Conservation (phyloP, 2,888 invertebrate species). For the Cephus pulcher region DNA sequence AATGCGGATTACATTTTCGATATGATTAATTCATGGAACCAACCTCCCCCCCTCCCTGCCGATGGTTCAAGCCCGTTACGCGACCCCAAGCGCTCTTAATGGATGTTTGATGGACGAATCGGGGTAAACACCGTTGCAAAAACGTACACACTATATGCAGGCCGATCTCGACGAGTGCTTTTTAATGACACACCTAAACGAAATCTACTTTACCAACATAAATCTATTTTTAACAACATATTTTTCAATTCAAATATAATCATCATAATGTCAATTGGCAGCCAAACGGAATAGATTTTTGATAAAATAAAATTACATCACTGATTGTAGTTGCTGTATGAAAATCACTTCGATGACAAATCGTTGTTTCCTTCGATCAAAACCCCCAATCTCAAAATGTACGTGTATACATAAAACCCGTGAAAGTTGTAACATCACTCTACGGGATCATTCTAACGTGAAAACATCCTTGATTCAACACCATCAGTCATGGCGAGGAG, state of each 20-base stretch:
- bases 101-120: constrained; percentile 6
- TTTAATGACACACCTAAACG: background rate
- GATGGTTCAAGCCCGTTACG: background rate
- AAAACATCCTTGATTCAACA: background rate
- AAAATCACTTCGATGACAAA: background rate
- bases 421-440: background rate
- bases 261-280: background rate
- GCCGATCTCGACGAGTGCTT: background rate
- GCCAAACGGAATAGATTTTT: no score
- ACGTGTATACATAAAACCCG: background rate
- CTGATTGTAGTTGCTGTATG: background rate
- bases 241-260: background rate
- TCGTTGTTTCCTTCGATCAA: background rate
- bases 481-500: background rate
- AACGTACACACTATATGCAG: background rate
- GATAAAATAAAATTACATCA: background rate
- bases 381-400: background rate
- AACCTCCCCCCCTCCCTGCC: background rate
- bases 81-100: constrained; percentile 5
- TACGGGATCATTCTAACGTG: background rate
- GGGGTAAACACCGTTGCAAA: background rate
- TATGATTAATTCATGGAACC: constrained; percentile 11
- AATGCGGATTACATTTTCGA: constrained; percentile 7
- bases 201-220: background rate
- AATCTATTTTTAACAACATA: background rate